Evolutionary conservation across 2,888 invertebrate species (phyloP), one percentile per base, ranked within the genome.

Genomic region (Clivina fossor): DNA sequence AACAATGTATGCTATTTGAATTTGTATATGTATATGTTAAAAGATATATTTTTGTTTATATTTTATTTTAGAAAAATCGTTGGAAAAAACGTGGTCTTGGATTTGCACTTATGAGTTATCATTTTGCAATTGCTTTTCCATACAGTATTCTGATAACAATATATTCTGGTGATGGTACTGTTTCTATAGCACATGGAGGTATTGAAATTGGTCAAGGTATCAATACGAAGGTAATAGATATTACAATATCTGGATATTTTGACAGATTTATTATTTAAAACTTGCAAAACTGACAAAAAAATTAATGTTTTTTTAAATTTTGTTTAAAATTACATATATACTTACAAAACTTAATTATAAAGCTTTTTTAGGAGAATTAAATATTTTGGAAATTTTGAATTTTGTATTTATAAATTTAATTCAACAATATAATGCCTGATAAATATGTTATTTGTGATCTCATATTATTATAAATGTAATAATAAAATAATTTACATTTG

Each of bases 121-220:
- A 80, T 0, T 72, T 84, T 1, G 63, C 71, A 0, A 69, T 77
- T 20, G 68, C 73, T 16, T 76, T 80, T 1, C 79, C 80, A 47
- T 83, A 73, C 58, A 76, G 80, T 46, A 80, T 83, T 0, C 74
- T 81, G 16, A 75, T 90, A 11, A 77, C 84, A 0, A 80, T 92
- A 55, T 88, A 83, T 65, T 84, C 83, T 16, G 78, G 80, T 2
- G 88, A 89, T 68, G 89, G 84, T 1, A 81, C 83, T 1, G 86
- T 93, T 1, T 77, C 82, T 0, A 74, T 92, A 5, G 74, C 80
- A 1, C 88, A 89, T 63, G 85, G 85, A 8, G 88, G 86, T 1
- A 75, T 86, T 19, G 88, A 89, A 75, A 81, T 85, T 66, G 93
- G 93, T 0, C 93, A 93, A 75, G 92, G 92, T 8, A 78, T 89